A percentile compares a stretch with the other conserved stretches of the same genome.
Conservation (phyloP, 2,797 vertebrate species). For the Gobionotothen gibberifrons region DNA sequence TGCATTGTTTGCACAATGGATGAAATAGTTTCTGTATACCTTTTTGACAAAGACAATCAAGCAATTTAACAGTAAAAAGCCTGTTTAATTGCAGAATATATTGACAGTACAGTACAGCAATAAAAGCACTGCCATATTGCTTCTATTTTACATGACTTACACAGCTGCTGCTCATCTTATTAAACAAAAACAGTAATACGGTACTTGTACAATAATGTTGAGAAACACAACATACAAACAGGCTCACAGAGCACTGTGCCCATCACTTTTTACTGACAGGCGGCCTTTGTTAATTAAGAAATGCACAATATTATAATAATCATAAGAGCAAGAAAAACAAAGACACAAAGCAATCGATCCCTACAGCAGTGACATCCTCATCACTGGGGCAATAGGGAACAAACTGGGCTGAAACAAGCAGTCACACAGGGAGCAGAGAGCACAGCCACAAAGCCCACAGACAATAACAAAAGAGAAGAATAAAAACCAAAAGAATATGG, state of each 20-base stretch:
- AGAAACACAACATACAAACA: slow-evolving; percentile 67
- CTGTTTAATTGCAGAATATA: slow-evolving; percentile 84
- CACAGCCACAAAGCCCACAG: slow-evolving; percentile 62
- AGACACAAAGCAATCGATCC: slow-evolving; percentile 52
- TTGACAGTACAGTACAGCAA: slow-evolving; percentile 79
- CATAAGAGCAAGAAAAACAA: slow-evolving; percentile 64
- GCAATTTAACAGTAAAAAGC: slow-evolving; percentile 72
- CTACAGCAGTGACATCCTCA: slow-evolving; percentile 28
- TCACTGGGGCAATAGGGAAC: slow-evolving; percentile 40
- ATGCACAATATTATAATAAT: slow-evolving; percentile 67
- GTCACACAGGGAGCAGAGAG: slow-evolving; percentile 63
- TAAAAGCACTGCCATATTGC: slow-evolving; percentile 80
- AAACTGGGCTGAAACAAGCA: slow-evolving; percentile 48
- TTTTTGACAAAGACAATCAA: slow-evolving; percentile 26
- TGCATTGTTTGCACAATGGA: neutral
- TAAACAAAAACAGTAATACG: slow-evolving; percentile 70
- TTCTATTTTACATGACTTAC: slow-evolving; percentile 79
- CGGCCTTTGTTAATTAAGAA: slow-evolving; percentile 62
- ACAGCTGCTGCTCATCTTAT: slow-evolving; percentile 73
- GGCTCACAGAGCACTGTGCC: slow-evolving; percentile 69
- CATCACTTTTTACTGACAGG: slow-evolving; percentile 47
- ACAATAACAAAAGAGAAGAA: slow-evolving; percentile 39
- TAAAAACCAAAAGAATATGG: slow-evolving; percentile 62
- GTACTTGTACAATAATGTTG: slow-evolving; percentile 69
- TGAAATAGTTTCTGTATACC: neutral